Evolutionary conservation across 2,797 vertebrate genomes (phyloP).

Genomic region (Microchirus variegatus): DNA sequence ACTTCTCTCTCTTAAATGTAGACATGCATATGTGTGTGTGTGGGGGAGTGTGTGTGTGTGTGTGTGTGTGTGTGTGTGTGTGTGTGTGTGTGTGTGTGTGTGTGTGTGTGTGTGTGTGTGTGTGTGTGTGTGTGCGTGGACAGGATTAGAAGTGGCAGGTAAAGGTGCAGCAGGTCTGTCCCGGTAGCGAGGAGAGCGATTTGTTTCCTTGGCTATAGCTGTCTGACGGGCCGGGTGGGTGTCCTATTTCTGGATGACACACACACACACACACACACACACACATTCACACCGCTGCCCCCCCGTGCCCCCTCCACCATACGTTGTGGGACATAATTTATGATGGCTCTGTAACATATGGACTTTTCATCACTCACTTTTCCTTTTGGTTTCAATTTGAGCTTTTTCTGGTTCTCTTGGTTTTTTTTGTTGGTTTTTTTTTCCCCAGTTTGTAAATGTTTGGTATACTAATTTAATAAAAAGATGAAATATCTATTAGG

Average conservation of each 20-base stretch:
- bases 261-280: constrained; percentile 51
- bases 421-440: no score
- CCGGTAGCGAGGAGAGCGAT: constrained; percentile 88
- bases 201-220: constrained; percentile 88
- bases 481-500: no score
- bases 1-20: no score
- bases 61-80: constrained; percentile 33
- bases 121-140: constrained; percentile 40
- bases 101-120: constrained; percentile 26
- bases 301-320: constrained; percentile 85
- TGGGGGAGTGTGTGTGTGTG: no score
- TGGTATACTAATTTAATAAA: no score
- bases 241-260: constrained; percentile 94
- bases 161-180: constrained; percentile 81
- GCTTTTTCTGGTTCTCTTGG: no score
- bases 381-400: no score
- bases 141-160: constrained; percentile 41
- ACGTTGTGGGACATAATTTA: constrained; percentile 94
- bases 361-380: constrained; percentile 96
- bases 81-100: background rate
- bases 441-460: no score
- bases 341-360: constrained; percentile 91
- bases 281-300: constrained; percentile 45
- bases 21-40: no score
- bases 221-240: constrained; percentile 80